Base-by-base conservation (phyloP, 2,797 vertebrate species). In the Semaprochilodus insignis region DNA sequence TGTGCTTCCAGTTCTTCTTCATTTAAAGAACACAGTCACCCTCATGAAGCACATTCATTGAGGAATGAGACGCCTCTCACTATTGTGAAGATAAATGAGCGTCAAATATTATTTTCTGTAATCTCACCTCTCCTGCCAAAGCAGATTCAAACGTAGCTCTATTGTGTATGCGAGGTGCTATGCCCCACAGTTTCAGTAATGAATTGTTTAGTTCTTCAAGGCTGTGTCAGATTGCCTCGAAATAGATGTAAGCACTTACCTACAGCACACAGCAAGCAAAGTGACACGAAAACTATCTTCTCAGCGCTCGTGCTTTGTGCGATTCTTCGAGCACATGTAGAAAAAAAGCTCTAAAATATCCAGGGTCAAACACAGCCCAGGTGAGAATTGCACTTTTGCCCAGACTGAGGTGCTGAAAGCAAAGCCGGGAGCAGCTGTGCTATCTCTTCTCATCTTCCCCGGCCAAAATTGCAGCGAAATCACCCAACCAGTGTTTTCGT, bases 401-500 rank as follows among this genome's bases (percentile, higher is more conserved):
- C 65, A 84, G 31, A 10, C 44, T 21, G 57, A 59, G 67, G 55
- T 72, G 54, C 66, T 81, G 40, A 79, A 76, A 36, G 74, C 15
- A 57, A 59, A 69, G 76, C 57, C 60, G 73, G 85, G 82, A 87
- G 85, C 87, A 88, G 85, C 85, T 85, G 81, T 82, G 74, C 74
- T 80, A 80, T 87, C 78, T 87, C 83, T 67, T 80, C 83, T 88
- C 72, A 82, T 87, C 79, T 85, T 51, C 54, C 59, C 83, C 67
- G 75, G 83, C 55, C 83, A 87, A 87, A 48, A 88, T 82, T 88
- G 83, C 72, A 71, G 82, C 80, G 76, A 81, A 83, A 84, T 87
- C 73, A 85, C 74, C 81, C 82, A 84, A 81, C 69, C 83, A 80
- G 25, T 85, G 85, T 85, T 88, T 85, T 84, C 72, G 85, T 81